phyloP scores from a whole-genome alignment of 2,797 vertebrate genomes.

The Remorina albescens region DNA sequence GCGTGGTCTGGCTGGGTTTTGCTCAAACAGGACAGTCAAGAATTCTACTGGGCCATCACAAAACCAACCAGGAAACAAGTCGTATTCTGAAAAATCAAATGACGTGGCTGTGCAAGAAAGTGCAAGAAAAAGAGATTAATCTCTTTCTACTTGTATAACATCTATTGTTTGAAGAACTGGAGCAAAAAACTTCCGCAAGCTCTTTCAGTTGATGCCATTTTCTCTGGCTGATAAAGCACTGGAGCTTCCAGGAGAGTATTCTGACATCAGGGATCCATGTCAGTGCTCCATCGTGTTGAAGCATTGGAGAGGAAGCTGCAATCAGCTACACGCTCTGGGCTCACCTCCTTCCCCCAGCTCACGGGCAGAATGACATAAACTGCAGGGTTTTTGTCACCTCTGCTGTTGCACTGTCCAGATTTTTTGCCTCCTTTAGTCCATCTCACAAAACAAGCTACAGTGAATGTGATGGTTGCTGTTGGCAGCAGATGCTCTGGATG shows the following conservation, averaged over 20 bases:
- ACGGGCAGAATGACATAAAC: constrained; percentile 15
- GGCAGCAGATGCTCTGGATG: constrained; percentile 23
- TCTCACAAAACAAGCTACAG: constrained; percentile 29
- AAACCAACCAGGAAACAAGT: constrained; percentile 14
- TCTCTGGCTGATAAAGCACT: constrained; percentile 29
- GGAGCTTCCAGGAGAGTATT: constrained; percentile 17
- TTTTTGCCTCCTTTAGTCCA: constrained; percentile 26
- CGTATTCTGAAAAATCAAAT: constrained; percentile 33
- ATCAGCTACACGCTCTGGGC: constrained; percentile 17
- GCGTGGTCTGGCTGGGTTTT: too few species aligned
- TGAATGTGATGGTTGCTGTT: constrained; percentile 2
- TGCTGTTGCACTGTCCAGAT: constrained; percentile 14
- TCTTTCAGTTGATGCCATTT: constrained; percentile 30
- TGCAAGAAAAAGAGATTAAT: constrained; percentile 8
- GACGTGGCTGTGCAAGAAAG: constrained; percentile 44
- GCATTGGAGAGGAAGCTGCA: not conserved
- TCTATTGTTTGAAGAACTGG: constrained; percentile 18
- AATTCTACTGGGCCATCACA: constrained; percentile 24
- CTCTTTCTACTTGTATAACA: not conserved
- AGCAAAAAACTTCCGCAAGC: constrained; percentile 19
- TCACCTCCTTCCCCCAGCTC: constrained; percentile 30
- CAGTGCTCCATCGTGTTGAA: constrained; percentile 25
- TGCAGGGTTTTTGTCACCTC: constrained; percentile 22
- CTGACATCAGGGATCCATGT: constrained; percentile 14
- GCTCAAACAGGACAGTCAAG: too few species aligned